Conservation (phyloP, 2,113 vertebrate species). For the Actinemys pallida region DNA sequence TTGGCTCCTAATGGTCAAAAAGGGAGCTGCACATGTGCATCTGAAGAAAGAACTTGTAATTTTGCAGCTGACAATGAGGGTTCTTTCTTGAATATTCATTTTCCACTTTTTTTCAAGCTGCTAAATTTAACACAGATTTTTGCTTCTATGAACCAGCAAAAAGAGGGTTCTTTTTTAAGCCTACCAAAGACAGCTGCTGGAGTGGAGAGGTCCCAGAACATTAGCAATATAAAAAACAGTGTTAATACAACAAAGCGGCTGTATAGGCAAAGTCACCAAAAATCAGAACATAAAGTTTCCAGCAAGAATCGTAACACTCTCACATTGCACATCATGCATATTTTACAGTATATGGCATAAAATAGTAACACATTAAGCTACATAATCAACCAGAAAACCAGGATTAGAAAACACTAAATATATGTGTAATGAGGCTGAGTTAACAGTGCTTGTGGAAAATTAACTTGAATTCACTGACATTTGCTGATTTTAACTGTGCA, state of each 20-base stretch:
- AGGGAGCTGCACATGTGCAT: not conserved
- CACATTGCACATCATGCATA: rapidly evolving
- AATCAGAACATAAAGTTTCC: not conserved
- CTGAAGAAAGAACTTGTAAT: not conserved
- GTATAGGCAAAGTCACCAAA: not conserved
- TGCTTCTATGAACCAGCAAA: not conserved
- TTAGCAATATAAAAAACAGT: not conserved
- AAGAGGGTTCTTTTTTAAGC: not conserved
- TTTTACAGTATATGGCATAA: not conserved
- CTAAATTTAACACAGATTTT: not conserved
- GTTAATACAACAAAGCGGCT: not conserved
- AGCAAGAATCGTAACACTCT: not conserved
- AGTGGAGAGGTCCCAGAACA: not conserved
- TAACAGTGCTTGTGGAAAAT: not conserved
- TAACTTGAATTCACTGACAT: not conserved
- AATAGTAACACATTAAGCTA: not conserved
- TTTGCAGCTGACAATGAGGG: not conserved
- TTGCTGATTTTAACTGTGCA: not conserved
- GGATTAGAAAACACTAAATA: not conserved
- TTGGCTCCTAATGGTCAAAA: not conserved
- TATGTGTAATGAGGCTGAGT: not conserved
- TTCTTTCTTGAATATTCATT: not conserved
- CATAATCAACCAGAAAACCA: not conserved
- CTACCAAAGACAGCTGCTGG: not conserved
- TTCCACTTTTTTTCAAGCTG: not conserved